These are phyloP conservation scores for Psylliodes chrysocephalus DNA, from an alignment of 2,888 invertebrate species.

Conservation along the genomic window DNA sequence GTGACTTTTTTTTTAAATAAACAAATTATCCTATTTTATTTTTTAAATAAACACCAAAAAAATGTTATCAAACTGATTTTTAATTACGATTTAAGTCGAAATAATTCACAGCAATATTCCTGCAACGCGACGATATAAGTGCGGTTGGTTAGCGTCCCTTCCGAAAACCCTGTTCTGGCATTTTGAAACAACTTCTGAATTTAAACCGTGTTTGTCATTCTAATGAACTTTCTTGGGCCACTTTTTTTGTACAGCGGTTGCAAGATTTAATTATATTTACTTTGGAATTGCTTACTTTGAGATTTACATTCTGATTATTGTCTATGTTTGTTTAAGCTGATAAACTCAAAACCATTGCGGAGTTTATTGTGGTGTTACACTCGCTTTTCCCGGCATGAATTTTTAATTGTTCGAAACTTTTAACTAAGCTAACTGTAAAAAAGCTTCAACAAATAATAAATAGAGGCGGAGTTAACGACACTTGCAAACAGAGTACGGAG, in stretches of 20 bases:
- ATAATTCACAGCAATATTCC: constrained; percentile 4
- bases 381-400: background rate
- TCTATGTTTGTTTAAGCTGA: constrained; percentile 49
- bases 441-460: constrained; percentile 7
- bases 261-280: constrained; percentile 50
- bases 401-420: constrained; percentile 32
- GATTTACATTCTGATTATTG: constrained; percentile 52
- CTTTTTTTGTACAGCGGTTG: constrained; percentile 37
- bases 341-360: constrained; percentile 48
- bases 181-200: constrained; percentile 28
- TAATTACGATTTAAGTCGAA: constrained; percentile 3
- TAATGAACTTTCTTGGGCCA: constrained; percentile 48
- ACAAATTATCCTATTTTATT: no score
- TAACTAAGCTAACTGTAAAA: constrained; percentile 12
- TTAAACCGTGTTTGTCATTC: constrained; percentile 43
- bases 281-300: constrained; percentile 48
- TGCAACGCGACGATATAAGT: background rate
- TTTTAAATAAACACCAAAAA: no score
- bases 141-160: background rate
- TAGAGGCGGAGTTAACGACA: constrained; percentile 8
- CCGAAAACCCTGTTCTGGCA: constrained; percentile 4
- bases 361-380: constrained; percentile 41
- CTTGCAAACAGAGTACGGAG: background rate
- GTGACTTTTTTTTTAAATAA: no score
- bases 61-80: no score